Base-by-base conservation (phyloP, 2,797 vertebrate genomes). In the Euphonia xanthogaster region DNA sequence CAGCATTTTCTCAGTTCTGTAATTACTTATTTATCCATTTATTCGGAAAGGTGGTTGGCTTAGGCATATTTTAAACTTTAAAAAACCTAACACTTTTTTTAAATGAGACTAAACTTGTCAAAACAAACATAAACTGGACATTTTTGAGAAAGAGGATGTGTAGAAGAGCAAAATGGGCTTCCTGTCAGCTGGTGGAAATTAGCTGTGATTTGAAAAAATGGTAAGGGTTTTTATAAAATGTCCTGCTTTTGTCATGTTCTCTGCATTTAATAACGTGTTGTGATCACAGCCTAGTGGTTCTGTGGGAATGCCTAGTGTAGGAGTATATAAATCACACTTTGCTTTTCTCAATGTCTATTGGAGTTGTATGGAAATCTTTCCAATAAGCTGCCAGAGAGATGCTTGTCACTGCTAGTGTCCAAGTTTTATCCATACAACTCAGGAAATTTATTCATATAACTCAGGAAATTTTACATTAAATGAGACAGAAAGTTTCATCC, bases 151-250 rank as follows among this genome's bases (percentile, higher is more conserved):
- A 55, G 30, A 73, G 30, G 24, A 82, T 65, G n/a, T 87, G 74
- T 65, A 79, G 58, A 73, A 81, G 71, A 93, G 42, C 51, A 90
- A 82, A 93, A 90, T 40, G 57, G 58, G 20, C 44, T 88, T 95
- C 90, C 76, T 82, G 63, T 95, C 86, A 88, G 88, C 47, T 94
- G 63, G n/a, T 92, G 77, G 71, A 92, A 95, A 94, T 95, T 79
- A 90, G 48, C 77, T 95, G 90, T 85, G 90, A 88, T 92, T 86
- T 87, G 73, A 88, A 90, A 88, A 92, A 75, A 70, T 4, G 5
- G 16, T 15, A 75, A 68, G 22, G 2, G 10, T 71, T 50, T 86
- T 74, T 74, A 65, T 10, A 1, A 31, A 88, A 68, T 30, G n/a
- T 58, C 44, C 16, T 50, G 65, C 1, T 91, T 78, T 65, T 81